Evolutionary conservation across 2,888 invertebrate genomes (phyloP).

Genomic region (Teleogryllus oceanicus): DNA sequence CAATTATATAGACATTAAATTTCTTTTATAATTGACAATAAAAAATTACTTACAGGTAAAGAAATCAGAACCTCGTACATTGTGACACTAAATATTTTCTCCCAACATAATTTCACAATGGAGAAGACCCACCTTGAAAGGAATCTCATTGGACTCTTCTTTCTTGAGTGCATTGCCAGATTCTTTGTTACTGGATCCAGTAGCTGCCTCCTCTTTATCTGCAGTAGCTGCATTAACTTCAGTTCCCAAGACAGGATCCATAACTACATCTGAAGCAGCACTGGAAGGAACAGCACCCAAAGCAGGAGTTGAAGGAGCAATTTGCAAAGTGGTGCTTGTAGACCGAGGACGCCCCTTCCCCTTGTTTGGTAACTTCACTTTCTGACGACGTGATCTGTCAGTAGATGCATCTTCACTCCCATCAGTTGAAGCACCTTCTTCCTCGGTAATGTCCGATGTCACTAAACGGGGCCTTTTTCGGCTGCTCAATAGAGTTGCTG

Average conservation of each 20-base stretch:
- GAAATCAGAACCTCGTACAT: too few relatives aligned
- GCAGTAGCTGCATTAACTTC: background rate
- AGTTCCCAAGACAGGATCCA: too few relatives aligned
- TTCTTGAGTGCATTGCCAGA: background rate
- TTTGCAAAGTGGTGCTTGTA: background rate
- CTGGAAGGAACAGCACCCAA: background rate
- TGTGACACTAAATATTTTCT: too few relatives aligned
- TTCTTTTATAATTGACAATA: too few relatives aligned
- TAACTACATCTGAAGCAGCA: background rate
- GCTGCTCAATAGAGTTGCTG: conserved; percentile 29
- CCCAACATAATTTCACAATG: background rate
- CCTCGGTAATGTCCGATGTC: conserved; percentile 26
- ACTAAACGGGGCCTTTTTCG: conserved; percentile 30
- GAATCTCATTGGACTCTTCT: conserved; percentile 21
- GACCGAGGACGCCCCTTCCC: background rate
- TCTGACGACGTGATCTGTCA: background rate
- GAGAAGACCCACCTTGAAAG: conserved; percentile 25
- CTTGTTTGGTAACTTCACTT: background rate
- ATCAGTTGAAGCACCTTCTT: conserved; percentile 24
- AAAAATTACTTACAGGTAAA: too few relatives aligned
- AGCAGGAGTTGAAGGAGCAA: background rate
- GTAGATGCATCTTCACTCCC: background rate
- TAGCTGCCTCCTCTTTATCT: background rate
- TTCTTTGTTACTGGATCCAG: background rate
- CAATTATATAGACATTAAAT: too few relatives aligned